A percentile compares a stretch with the other conserved stretches of the same genome.
phyloP scores from a whole-genome alignment of 2,888 invertebrate species.

The Drosophila mulleri region DNA sequence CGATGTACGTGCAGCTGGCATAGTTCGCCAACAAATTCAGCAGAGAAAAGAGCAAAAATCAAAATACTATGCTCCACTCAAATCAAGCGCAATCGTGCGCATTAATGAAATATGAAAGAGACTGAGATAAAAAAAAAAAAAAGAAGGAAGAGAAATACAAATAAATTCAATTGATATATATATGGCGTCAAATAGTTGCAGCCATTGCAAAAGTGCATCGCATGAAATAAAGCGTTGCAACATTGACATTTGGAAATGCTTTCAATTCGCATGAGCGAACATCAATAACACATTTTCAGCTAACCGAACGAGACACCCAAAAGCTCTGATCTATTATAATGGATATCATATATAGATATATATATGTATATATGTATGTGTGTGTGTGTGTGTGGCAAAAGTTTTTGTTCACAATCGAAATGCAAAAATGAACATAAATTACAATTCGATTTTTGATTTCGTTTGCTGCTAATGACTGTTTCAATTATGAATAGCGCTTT shows the following conservation, averaged over 20 bases:
- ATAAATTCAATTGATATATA: conserved; percentile 24
- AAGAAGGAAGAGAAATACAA: not conserved
- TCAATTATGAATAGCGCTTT: conserved; percentile 3
- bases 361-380: too few relatives aligned
- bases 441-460: conserved; percentile 28
- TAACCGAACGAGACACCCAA: conserved; percentile 28
- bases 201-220: conserved; percentile 32
- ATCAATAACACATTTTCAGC: conserved; percentile 51
- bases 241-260: conserved; percentile 73
- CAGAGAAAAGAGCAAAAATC: not conserved
- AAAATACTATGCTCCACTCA: conserved; percentile 6
- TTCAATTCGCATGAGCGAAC: conserved; percentile 60
- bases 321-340: conserved; percentile 7
- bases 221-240: conserved; percentile 45
- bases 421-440: conserved; percentile 28
- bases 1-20: conserved; percentile 33
- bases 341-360: not conserved
- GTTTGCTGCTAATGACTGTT: conserved; percentile 16
- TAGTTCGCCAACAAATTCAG: conserved; percentile 20
- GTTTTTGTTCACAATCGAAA: conserved; percentile 36
- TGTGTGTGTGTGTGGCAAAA: conserved; percentile 6
- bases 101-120: conserved; percentile 24
- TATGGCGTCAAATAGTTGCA: conserved; percentile 30
- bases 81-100: conserved; percentile 38
- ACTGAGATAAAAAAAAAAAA: not conserved